Evolutionary conservation across 2,888 invertebrate species (phyloP).

Genomic region (Macaria notata): DNA sequence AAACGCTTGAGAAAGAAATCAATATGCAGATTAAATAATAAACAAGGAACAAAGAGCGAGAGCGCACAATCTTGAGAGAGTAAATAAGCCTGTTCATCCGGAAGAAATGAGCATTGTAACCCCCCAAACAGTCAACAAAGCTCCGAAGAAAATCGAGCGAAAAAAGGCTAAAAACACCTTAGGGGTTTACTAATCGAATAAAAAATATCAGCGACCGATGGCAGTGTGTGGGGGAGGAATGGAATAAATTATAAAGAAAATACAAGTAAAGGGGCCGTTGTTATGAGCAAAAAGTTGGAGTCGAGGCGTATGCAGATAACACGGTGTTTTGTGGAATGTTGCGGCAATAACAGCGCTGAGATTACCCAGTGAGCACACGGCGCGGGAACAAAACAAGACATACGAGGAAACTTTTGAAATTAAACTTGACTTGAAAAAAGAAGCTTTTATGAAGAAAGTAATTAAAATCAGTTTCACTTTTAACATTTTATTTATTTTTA

Average conservation of each 20-base stretch:
- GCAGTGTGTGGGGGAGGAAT: constrained; percentile 79
- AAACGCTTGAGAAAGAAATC: constrained; percentile 10
- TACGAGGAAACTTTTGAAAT: neutral
- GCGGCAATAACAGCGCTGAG: constrained; percentile 28
- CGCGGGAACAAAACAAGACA: constrained; percentile 11
- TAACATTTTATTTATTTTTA: too few species aligned
- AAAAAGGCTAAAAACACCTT: constrained; percentile 84
- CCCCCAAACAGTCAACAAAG: constrained; percentile 80
- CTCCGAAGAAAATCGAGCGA: constrained; percentile 83
- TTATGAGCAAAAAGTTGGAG: constrained; percentile 68
- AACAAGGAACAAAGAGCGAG: constrained; percentile 33
- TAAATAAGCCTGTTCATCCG: constrained; percentile 78
- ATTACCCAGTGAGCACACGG: constrained; percentile 9
- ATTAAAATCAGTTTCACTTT: too few species aligned
- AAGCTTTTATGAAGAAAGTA: too few species aligned
- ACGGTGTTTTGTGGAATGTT: constrained; percentile 42
- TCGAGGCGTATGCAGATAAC: constrained; percentile 71
- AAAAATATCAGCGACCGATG: constrained; percentile 83
- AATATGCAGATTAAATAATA: constrained; percentile 27
- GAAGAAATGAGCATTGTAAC: constrained; percentile 79
- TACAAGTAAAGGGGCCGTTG: constrained; percentile 76
- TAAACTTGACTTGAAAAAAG: too few species aligned
- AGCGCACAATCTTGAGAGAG: constrained; percentile 51
- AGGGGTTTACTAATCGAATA: constrained; percentile 84
- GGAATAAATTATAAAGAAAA: constrained; percentile 82